phyloP scores from a whole-genome alignment of 2,113 vertebrate species.

The Myotis lucifugus region DNA sequence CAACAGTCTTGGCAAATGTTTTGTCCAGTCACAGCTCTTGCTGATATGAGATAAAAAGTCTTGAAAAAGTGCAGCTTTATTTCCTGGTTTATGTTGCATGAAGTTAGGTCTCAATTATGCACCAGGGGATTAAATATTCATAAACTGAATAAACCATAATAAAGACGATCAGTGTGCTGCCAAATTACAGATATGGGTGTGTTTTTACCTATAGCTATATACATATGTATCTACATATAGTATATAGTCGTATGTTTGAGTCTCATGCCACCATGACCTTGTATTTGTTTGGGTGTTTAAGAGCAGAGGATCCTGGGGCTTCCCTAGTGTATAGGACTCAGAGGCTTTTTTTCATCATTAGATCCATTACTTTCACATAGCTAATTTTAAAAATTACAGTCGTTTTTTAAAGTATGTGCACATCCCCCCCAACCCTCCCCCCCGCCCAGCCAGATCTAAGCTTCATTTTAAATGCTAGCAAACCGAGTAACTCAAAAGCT shows the following conservation, averaged over 20 bases:
- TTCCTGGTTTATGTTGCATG: constrained; percentile 39
- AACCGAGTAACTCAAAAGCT: constrained; percentile 35
- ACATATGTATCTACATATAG: background rate
- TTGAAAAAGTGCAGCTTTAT: constrained; percentile 31
- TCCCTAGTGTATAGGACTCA: background rate
- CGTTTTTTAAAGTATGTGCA: background rate
- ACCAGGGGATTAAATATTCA: background rate
- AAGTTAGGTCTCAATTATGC: constrained; percentile 46
- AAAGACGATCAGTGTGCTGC: background rate
- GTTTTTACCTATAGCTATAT: background rate
- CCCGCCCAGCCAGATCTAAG: background rate
- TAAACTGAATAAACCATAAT: background rate
- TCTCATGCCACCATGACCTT: background rate
- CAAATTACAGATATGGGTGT: background rate
- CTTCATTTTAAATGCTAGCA: constrained; percentile 47
- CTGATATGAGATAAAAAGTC: constrained; percentile 56
- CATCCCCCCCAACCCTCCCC: background rate
- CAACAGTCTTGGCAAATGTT: constrained; percentile 49
- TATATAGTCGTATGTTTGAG: background rate
- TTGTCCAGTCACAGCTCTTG: constrained; percentile 47
- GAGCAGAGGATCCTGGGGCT: background rate
- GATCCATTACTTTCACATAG: background rate
- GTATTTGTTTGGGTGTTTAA: background rate
- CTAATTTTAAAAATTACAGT: background rate
- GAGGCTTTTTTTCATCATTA: background rate